Conservation (phyloP, 1,140 invertebrate species). For the Idris sp. region DNA sequence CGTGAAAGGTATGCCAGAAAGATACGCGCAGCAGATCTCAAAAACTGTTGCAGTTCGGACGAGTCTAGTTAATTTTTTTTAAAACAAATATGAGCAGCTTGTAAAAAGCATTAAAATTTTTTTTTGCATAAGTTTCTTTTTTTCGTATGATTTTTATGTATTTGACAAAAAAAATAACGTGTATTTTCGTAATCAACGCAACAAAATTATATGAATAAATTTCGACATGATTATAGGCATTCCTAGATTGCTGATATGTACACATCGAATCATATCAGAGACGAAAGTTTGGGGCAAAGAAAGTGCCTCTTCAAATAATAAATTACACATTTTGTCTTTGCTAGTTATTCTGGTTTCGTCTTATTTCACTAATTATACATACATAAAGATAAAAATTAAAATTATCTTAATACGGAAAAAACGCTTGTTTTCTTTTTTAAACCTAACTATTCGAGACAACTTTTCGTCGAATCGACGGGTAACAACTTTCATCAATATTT, state of each 20-base stretch:
- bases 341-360: slow-evolving; percentile 68
- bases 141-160: too few relatives aligned
- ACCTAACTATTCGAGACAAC: slow-evolving; percentile 46
- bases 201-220: slow-evolving; percentile 9
- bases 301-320: slow-evolving; percentile 62
- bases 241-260: slow-evolving; percentile 59
- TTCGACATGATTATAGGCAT: slow-evolving; percentile 54
- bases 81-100: slow-evolving; percentile 62
- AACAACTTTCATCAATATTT: slow-evolving; percentile 4
- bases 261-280: slow-evolving; percentile 54
- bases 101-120: slow-evolving; percentile 66
- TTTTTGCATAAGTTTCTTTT: too few relatives aligned
- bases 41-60: background rate
- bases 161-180: slow-evolving; percentile 46
- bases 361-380: slow-evolving; percentile 67
- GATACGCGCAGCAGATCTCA: slow-evolving; percentile 64
- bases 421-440: slow-evolving; percentile 37
- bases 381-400: slow-evolving; percentile 65
- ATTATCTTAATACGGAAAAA: slow-evolving; percentile 60
- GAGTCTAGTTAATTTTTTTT: background rate
- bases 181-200: slow-evolving; percentile 15
- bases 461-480: slow-evolving; percentile 52
- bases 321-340: slow-evolving; percentile 63
- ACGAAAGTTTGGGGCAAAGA: slow-evolving; percentile 53
- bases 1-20: slow-evolving; percentile 70